Evolutionary conservation across 2,113 vertebrate genomes (phyloP).

Genomic region (Numenius arquata): DNA sequence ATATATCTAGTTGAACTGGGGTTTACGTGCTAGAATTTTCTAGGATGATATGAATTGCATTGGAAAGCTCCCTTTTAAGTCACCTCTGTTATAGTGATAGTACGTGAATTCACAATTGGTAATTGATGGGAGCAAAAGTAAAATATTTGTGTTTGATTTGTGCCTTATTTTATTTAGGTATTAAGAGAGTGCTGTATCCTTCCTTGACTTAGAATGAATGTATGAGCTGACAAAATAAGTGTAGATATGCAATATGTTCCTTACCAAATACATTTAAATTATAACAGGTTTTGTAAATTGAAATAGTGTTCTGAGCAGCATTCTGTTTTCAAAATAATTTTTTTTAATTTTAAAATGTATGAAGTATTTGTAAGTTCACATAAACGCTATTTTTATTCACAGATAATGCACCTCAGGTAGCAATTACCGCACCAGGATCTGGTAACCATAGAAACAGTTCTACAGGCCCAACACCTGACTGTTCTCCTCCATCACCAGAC

Average conservation of each 20-base stretch:
- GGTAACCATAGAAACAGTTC: slow-evolving; percentile 93
- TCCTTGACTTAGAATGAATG: neutral
- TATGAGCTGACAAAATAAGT: neutral
- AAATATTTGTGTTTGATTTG: neutral
- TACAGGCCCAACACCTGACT: slow-evolving; percentile 95
- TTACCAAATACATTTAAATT: neutral
- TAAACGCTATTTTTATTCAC: slow-evolving; percentile 74
- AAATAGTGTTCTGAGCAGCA: neutral
- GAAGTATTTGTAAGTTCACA: slow-evolving; percentile 54
- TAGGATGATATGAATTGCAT: neutral
- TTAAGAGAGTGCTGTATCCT: neutral
- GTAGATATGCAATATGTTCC: neutral
- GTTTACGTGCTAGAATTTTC: neutral
- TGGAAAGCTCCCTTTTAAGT: neutral
- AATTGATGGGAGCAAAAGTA: neutral
- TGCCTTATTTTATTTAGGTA: neutral
- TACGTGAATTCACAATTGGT: neutral
- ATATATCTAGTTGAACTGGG: neutral
- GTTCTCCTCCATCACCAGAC: slow-evolving; percentile 95
- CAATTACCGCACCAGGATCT: slow-evolving; percentile 83
- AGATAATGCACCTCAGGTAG: slow-evolving; percentile 90
- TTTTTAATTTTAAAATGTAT: slow-evolving; percentile 27
- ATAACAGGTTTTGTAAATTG: neutral
- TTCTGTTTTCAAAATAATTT: slow-evolving; percentile 34
- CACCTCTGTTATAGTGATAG: neutral